Evolutionary conservation across 2,113 vertebrate species (phyloP), one percentile per base, ranked within the genome.

Genomic region (Toxostoma redivivum): DNA sequence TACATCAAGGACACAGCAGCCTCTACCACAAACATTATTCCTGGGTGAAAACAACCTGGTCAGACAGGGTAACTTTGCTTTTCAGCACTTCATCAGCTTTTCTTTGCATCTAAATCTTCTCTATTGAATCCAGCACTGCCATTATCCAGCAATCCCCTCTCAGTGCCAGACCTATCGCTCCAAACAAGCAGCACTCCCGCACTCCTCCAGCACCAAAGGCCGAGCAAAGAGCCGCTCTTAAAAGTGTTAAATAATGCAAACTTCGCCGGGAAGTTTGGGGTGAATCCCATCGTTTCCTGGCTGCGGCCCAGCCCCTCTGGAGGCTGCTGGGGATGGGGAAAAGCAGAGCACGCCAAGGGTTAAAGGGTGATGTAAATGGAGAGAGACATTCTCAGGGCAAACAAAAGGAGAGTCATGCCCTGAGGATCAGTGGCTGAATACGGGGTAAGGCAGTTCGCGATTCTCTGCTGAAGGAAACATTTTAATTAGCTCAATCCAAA

Each of bases 401-500:
- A 95, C 95, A 96, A 95, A 96, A 72, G 95, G 94, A 78, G 77
- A 95, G 92, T 92, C 96, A 88, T 97, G 94, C 95, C 95, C 94
- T 37, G 92, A 90, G 95, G 94, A 90, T 91, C 91, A 92, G 61
- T 77, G 92, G 95, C 77, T 94, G 86, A 84, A 95, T 80, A 50
- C 66, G 89, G 73, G 80, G 35, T 90, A 54, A 93, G 87, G 67
- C 90, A 90, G 47, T 90, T 77, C 85, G 11, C 78, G 67, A n/a
- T 67, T 92, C 79, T 94, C 73, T 87, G 90, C 84, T 92, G 62
- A 70, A 80, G 81, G 96, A 94, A 96, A 95, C 62, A 91, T 77
- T 88, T 93, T 97, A 97, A 94, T 97, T 94, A 97, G 95, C 92
- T 97, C 60, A 95, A 95, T 95, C 61, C 94, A 94, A 98, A 97